phyloP scores from a whole-genome alignment of 2,888 invertebrate genomes.

The Drosophila birchii region DNA sequence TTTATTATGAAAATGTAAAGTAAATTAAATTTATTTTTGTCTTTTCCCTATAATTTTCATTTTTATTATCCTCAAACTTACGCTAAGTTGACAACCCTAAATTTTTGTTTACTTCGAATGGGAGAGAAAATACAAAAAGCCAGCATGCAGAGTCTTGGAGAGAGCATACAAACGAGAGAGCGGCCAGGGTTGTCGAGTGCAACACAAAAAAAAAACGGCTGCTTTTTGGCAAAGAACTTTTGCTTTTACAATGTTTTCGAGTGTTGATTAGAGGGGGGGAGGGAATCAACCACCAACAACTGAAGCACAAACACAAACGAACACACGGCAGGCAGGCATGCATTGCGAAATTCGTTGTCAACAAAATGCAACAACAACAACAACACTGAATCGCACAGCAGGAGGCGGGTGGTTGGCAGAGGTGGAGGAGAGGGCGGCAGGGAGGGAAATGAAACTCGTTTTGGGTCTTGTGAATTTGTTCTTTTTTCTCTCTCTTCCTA shows the following conservation, averaged over 20 bases:
- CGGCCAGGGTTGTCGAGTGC: slow-evolving; percentile 45
- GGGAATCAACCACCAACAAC: slow-evolving; percentile 63
- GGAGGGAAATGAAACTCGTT: slow-evolving; percentile 66
- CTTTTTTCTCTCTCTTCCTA: slow-evolving; percentile 6
- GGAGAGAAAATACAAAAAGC: slow-evolving; percentile 12
- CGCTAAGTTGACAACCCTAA: slow-evolving; percentile 16
- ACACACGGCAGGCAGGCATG: slow-evolving; percentile 29
- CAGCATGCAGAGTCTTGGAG: slow-evolving; percentile 14
- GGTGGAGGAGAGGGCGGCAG: slow-evolving; percentile 32
- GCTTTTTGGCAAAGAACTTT: slow-evolving; percentile 67
- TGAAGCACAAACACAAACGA: slow-evolving; percentile 23
- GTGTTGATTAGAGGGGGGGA: slow-evolving; percentile 12
- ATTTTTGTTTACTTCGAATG: slow-evolving; percentile 64
- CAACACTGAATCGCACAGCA: slow-evolving; percentile 25
- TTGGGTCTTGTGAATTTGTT: slow-evolving; percentile 58
- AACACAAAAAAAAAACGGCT: slow-evolving; percentile 43
- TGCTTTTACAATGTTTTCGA: slow-evolving; percentile 60
- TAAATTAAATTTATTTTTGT: neutral
- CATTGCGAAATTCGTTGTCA: slow-evolving; percentile 56
- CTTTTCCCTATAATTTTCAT: neutral
- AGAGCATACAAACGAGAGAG: slow-evolving; percentile 16
- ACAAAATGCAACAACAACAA: slow-evolving; percentile 54
- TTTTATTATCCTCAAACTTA: neutral
- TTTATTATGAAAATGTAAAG: neutral
- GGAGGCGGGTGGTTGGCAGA: slow-evolving; percentile 22